phyloP scores from a whole-genome alignment of 2,113 vertebrate genomes.

The Prunella fulvescens region DNA sequence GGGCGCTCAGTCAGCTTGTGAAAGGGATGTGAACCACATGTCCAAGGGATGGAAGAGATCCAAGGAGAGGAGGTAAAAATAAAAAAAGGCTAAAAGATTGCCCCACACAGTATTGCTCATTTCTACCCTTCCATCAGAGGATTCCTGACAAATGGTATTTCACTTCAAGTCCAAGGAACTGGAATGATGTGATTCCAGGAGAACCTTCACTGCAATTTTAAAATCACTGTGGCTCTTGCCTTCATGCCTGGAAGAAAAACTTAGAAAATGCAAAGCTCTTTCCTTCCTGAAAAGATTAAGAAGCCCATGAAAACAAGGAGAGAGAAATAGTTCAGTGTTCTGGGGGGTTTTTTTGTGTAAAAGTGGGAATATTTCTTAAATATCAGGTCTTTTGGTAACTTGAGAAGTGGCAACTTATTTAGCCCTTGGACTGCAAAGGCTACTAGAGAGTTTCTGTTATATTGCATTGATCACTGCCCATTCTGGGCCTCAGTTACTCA shows the following conservation, averaged over 20 bases:
- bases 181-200: background rate
- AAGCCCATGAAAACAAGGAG: background rate
- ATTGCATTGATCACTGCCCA: background rate
- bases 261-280: background rate
- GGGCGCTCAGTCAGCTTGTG: background rate
- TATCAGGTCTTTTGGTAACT: background rate
- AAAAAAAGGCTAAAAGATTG: background rate
- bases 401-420: background rate
- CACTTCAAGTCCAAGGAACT: background rate
- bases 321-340: background rate
- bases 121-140: background rate
- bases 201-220: background rate
- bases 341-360: background rate
- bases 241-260: background rate
- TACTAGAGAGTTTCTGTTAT: background rate
- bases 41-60: background rate
- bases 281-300: background rate
- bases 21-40: constrained; percentile 27
- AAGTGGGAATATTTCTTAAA: background rate
- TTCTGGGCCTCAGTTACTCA: background rate
- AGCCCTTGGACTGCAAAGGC: background rate
- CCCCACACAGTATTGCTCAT: background rate
- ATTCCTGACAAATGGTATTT: background rate
- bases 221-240: background rate
- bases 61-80: background rate